Evolutionary conservation across 2,797 vertebrate genomes (phyloP), one percentile per base, ranked within the genome.

Genomic region (Lophius americanus): DNA sequence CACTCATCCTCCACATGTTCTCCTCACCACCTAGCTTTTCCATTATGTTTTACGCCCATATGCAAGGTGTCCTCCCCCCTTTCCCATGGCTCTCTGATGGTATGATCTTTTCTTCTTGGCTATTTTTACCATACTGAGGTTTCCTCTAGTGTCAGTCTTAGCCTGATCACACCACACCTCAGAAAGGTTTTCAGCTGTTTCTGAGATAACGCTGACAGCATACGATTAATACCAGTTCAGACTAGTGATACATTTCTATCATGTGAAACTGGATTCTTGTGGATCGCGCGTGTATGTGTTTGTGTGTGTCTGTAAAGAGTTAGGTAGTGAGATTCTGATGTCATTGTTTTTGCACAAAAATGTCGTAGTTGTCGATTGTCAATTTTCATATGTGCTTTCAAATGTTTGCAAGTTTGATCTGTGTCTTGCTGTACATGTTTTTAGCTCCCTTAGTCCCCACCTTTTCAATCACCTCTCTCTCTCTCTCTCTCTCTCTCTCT

Each of bases 371-470:
- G 78, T 86, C 7, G 46, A 60, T 68, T 50, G 58, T 79, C 78
- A 77, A 82, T 68, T 71, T 71, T 81, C 76, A 75, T 67, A 61
- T 84, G 69, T 91, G 82, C 85, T 86, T 83, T 83, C 88, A 60
- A 82, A 72, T 86, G 83, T 91, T 57, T 88, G 78, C 76, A 85
- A 85, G 75, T 87, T 82, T 74, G 74, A 85, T 86, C 71, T 87
- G 68, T 90, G 78, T 91, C 72, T 85, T 75, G 73, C 77, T 86
- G 72, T 82, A 81, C 79, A 73, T 85, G 70, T 83, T 80, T 83
- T 85, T 85, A 87, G 81, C 71, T 60, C 50, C 69, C 61, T 55
- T 75, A 72, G 67, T 70, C 65, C 65, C 76, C 52, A 60, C 44
- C 54, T 68, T 71, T 58, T 52, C 59, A n/a, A 62, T 71, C 59